These are phyloP conservation scores for Phyllostomus discolor DNA, from an alignment of 2,113 vertebrate genomes.

Conservation along the genomic window DNA sequence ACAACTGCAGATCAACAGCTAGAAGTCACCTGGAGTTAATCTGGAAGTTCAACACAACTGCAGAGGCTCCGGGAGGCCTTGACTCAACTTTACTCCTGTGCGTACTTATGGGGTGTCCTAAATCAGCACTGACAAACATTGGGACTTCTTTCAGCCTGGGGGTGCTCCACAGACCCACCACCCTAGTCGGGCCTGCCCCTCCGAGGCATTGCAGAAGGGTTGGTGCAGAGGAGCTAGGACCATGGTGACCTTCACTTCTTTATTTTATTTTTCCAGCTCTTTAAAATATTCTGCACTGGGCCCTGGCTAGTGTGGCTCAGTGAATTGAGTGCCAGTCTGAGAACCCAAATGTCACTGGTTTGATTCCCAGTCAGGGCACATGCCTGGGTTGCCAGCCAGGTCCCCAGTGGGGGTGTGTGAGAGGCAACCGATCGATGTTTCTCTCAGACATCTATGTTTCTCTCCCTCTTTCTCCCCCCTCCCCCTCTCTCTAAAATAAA, in stretches of 20 bases:
- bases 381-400: too few species aligned
- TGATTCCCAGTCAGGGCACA: too few species aligned
- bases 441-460: too few species aligned
- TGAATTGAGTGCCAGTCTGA: too few species aligned
- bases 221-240: neutral
- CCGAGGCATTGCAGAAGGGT: too few species aligned
- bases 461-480: too few species aligned
- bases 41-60: neutral
- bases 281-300: neutral
- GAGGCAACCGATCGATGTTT: too few species aligned
- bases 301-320: too few species aligned
- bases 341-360: too few species aligned
- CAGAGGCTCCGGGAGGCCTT: neutral
- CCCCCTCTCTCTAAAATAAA: too few species aligned
- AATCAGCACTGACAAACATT: neutral
- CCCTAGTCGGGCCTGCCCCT: neutral
- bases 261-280: neutral
- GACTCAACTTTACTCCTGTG: neutral
- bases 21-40: neutral
- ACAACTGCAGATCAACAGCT: neutral
- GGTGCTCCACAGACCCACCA: neutral
- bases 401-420: too few species aligned
- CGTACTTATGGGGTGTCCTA: neutral
- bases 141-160: neutral
- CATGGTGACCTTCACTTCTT: neutral